Conservation (phyloP, 2,888 invertebrate species). For the Blastobasis lacticolella region DNA sequence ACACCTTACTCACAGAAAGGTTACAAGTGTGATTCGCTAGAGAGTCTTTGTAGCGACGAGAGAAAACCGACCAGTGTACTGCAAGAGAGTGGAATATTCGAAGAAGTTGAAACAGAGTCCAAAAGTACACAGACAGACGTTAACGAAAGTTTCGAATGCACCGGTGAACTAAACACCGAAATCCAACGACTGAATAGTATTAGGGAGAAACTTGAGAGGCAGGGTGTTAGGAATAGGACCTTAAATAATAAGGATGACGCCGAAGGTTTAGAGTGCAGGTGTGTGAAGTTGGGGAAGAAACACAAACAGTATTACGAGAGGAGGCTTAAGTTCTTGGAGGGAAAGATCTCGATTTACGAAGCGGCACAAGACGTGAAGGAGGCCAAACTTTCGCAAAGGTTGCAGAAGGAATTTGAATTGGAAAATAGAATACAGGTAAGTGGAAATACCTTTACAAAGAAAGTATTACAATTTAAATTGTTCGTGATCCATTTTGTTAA, state of each 20-base stretch:
- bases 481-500: no score
- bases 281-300: constrained; percentile 70
- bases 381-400: constrained; percentile 74
- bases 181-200: constrained; percentile 78
- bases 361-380: constrained; percentile 77
- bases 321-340: constrained; percentile 77
- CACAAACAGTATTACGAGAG: constrained; percentile 79
- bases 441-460: neutral
- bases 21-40: constrained; percentile 62
- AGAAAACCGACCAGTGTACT: constrained; percentile 73
- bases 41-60: constrained; percentile 60
- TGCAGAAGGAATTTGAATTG: constrained; percentile 75
- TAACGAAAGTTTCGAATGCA: constrained; percentile 68
- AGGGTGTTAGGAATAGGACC: constrained; percentile 68
- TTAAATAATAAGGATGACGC: constrained; percentile 54
- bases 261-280: constrained; percentile 64
- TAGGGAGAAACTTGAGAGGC: constrained; percentile 76
- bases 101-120: constrained; percentile 69
- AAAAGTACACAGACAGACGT: constrained; percentile 74
- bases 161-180: constrained; percentile 74
- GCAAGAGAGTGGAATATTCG: constrained; percentile 84
- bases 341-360: constrained; percentile 78
- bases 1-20: constrained; percentile 75
- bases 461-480: no score
- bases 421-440: constrained; percentile 65